phyloP scores from a whole-genome alignment of 64 coral and sea anemone species.

The Stichodactyla mertensii region DNA sequence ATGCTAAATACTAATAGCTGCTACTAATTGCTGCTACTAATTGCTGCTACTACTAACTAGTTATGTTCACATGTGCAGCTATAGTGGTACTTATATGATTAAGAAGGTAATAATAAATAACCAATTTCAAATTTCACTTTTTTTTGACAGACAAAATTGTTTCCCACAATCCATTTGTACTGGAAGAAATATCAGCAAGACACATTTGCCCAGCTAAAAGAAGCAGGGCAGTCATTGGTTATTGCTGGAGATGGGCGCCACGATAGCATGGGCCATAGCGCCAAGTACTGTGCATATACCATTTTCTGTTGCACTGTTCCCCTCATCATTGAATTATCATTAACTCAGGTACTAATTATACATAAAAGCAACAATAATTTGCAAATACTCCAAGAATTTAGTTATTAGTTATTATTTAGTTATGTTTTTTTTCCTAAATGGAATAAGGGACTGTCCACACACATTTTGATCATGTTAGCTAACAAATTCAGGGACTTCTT shows the following conservation, averaged over 20 bases:
- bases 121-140: neutral
- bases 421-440: no score
- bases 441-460: no score
- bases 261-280: conserved; percentile 35
- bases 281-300: neutral
- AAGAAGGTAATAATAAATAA: neutral
- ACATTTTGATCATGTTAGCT: no score
- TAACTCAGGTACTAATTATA: conserved; percentile 17
- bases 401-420: no score
- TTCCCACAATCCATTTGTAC: conserved; percentile 24
- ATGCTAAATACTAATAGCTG: neutral
- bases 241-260: conserved; percentile 30
- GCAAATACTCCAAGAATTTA: no score
- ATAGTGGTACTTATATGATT: no score
- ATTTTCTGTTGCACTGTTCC: neutral
- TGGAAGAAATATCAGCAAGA: conserved; percentile 25
- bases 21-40: no score
- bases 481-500: no score
- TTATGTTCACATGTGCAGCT: neutral
- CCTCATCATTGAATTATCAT: conserved; percentile 13
- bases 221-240: neutral
- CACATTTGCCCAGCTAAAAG: neutral
- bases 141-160: conserved; percentile 1
- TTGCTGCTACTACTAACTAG: no score
- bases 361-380: no score